Evolutionary conservation across 2,113 vertebrate genomes (phyloP).

Genomic region (Ochotona princeps): DNA sequence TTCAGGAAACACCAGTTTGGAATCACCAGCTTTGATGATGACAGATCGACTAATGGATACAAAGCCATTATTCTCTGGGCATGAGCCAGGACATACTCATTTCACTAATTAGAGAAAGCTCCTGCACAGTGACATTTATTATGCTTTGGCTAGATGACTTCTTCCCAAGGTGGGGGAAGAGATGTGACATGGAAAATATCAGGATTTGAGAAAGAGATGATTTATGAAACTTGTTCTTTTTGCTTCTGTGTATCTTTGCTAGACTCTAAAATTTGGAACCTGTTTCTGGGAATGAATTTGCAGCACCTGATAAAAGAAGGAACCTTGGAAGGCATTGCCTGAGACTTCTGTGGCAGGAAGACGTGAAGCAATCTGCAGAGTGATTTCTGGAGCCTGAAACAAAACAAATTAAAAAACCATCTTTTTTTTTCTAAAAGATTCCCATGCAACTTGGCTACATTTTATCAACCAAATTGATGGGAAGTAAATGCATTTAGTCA

Average conservation of each 20-base stretch:
- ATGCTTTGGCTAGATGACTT: slow-evolving; percentile 58
- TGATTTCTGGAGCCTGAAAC: slow-evolving; percentile 88
- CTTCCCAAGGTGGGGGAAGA: not conserved
- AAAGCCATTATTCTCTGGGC: slow-evolving; percentile 50
- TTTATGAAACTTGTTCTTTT: slow-evolving; percentile 7
- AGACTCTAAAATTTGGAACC: not conserved
- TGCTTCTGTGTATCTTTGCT: not conserved
- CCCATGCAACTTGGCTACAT: not conserved
- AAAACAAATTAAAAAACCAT: not conserved
- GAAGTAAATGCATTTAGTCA: not conserved
- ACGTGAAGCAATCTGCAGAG: slow-evolving; percentile 88
- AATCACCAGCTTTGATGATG: slow-evolving; percentile 36
- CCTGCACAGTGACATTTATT: slow-evolving; percentile 23
- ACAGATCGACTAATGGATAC: slow-evolving; percentile 48
- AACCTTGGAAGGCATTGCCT: slow-evolving; percentile 89
- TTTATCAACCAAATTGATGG: not conserved
- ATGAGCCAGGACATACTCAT: not conserved
- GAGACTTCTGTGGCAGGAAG: slow-evolving; percentile 86
- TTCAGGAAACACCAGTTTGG: slow-evolving; percentile 56
- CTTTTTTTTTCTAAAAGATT: not conserved
- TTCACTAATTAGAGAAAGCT: slow-evolving; percentile 61
- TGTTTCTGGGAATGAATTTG: not conserved
- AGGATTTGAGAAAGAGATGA: not conserved
- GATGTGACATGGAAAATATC: not conserved
- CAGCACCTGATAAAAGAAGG: slow-evolving; percentile 93